Conservation (phyloP, 2,797 vertebrate species). For the Morus bassanus region DNA sequence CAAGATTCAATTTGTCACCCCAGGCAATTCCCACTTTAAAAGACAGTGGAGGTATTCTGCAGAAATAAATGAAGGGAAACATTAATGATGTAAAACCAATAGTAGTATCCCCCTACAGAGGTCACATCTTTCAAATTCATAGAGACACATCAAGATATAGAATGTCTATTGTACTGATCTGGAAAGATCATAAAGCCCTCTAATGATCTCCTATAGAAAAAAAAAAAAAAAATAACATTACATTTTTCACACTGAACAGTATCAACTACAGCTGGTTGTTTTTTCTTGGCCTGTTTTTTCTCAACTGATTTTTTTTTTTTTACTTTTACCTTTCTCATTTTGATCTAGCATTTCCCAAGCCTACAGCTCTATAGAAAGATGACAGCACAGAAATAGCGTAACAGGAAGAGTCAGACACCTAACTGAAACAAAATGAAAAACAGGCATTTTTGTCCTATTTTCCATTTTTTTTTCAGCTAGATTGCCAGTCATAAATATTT, state of each 20-base stretch:
- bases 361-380: neutral
- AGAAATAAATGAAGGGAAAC: conserved; percentile 57
- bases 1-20: conserved; percentile 68
- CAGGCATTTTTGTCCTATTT: neutral
- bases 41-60: conserved; percentile 48
- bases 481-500: conserved; percentile 4
- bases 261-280: neutral
- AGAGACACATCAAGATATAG: conserved; percentile 10
- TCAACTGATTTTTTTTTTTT: neutral
- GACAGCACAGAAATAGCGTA: neutral
- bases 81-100: conserved; percentile 55
- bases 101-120: conserved; percentile 19
- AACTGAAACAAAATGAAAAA: neutral
- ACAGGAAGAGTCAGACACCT: neutral
- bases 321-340: neutral
- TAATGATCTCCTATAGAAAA: conserved; percentile 28
- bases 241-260: conserved; percentile 1
- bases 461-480: neutral
- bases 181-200: conserved; percentile 42
- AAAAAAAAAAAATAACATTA: neutral
- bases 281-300: neutral
- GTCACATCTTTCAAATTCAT: conserved; percentile 46
- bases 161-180: conserved; percentile 24
- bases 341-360: neutral
- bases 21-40: conserved; percentile 63